Evolutionary conservation across 2,113 vertebrate species (phyloP).

Genomic region (Marmota flaviventris): DNA sequence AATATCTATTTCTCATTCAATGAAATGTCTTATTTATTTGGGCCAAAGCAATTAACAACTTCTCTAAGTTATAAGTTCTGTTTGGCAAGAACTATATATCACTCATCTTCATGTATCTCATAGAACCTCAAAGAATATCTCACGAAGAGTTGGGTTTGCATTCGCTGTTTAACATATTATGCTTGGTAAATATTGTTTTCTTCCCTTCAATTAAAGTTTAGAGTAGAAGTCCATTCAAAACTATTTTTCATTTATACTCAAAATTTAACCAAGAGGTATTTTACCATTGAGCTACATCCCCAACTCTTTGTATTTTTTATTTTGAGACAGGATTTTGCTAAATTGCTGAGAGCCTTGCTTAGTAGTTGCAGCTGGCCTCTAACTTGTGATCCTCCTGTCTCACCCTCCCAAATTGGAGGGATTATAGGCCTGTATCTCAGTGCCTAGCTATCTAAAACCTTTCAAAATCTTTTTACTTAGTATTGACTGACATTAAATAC

Average conservation of each 20-base stretch:
- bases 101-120: neutral
- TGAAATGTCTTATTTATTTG: constrained; percentile 10
- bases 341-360: no score
- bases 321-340: no score
- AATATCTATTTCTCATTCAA: neutral
- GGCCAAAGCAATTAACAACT: neutral
- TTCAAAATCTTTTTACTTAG: constrained; percentile 9
- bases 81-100: constrained; percentile 9
- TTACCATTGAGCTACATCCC: no score
- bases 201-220: neutral
- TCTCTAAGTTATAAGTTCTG: neutral
- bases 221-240: neutral
- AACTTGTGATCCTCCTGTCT: no score
- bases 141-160: neutral
- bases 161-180: neutral
- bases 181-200: neutral
- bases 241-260: no score
- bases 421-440: no score
- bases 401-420: no score
- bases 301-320: no score
- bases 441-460: neutral
- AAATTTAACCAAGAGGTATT: no score
- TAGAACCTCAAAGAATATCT: neutral
- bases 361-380: no score
- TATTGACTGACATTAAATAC: neutral